These are phyloP conservation scores for Metopia argyrocephala DNA, from an alignment of 2,888 invertebrate species.

Conservation along the genomic window DNA sequence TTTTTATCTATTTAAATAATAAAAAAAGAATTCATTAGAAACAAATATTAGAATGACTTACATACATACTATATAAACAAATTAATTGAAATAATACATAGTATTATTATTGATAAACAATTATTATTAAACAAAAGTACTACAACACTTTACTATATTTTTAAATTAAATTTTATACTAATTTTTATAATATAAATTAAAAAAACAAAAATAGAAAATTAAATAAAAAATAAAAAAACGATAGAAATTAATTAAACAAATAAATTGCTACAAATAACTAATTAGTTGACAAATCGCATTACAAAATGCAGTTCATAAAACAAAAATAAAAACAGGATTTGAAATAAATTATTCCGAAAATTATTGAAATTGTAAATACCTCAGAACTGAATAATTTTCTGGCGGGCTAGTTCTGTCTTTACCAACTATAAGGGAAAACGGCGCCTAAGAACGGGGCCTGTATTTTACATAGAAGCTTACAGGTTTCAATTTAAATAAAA, in stretches of 20 bases:
- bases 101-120: slow-evolving; percentile 24
- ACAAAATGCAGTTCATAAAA: no score
- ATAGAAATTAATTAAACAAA: slow-evolving; percentile 61
- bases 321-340: no score
- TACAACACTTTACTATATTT: slow-evolving; percentile 64
- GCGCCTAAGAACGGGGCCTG: no score
- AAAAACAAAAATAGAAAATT: slow-evolving; percentile 1
- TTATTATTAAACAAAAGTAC: slow-evolving; percentile 48
- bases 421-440: no score
- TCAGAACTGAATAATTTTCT: no score
- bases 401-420: no score
- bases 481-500: no score
- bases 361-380: no score
- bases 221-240: background rate
- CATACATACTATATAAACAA: slow-evolving; percentile 55
- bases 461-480: no score
- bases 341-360: no score
- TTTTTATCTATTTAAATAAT: slow-evolving; percentile 47
- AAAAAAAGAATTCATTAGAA: slow-evolving; percentile 5
- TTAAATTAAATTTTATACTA: slow-evolving; percentile 37
- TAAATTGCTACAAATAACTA: slow-evolving; percentile 19
- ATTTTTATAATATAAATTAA: slow-evolving; percentile 20
- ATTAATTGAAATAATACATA: slow-evolving; percentile 2
- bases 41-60: slow-evolving; percentile 38
- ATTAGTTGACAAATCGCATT: no score